These are phyloP conservation scores for Trichogramma dendrolimi DNA, from an alignment of 2,888 invertebrate genomes.

Conservation along the genomic window DNA sequence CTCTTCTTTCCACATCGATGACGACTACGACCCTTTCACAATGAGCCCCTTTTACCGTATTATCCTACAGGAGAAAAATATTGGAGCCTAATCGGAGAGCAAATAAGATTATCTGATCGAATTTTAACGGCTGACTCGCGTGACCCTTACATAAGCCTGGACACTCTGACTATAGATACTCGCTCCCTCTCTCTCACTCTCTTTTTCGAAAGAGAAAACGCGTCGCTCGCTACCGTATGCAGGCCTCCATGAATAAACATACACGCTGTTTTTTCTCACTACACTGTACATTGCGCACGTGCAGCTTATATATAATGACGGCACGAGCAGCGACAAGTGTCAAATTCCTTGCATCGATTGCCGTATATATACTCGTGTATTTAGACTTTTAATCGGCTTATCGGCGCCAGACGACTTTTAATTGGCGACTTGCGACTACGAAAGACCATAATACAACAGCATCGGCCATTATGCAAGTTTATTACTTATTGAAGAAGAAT, in stretches of 20 bases:
- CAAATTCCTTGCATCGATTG: slow-evolving; percentile 12
- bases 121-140: slow-evolving; percentile 48
- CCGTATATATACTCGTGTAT: too few relatives aligned
- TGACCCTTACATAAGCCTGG: slow-evolving; percentile 24
- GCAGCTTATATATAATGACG: not conserved
- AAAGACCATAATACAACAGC: too few relatives aligned
- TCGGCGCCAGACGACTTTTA: slow-evolving; percentile 22
- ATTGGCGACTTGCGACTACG: slow-evolving; percentile 8
- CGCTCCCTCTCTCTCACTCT: too few relatives aligned
- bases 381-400: slow-evolving; percentile 23
- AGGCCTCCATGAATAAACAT: too few relatives aligned
- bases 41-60: not conserved
- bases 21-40: slow-evolving; percentile 4
- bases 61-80: slow-evolving; percentile 31
- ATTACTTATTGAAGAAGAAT: too few relatives aligned
- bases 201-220: too few relatives aligned
- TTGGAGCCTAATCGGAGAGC: slow-evolving; percentile 42
- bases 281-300: too few relatives aligned
- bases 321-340: slow-evolving; percentile 16
- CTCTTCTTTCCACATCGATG: slow-evolving; percentile 28
- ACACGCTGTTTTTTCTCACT: too few relatives aligned
- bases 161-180: too few relatives aligned
- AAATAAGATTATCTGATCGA: slow-evolving; percentile 50
- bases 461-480: too few relatives aligned
- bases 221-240: too few relatives aligned